Evolutionary conservation across 2,888 invertebrate genomes (phyloP), one percentile per base, ranked within the genome.

Genomic region (Oegoconia quadripuncta): DNA sequence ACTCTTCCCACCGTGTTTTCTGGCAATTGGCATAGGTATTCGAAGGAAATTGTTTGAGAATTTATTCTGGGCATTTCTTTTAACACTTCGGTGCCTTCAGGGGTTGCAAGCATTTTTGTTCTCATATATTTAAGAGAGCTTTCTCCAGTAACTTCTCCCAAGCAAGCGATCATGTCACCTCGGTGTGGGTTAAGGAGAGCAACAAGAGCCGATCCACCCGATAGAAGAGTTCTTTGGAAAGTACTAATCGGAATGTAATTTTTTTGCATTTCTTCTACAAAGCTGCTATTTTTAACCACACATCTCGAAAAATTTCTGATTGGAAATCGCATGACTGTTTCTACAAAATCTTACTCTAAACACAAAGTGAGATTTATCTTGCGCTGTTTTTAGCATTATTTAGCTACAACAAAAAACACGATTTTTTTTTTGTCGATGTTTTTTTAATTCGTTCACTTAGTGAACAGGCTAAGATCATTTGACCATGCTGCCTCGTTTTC

Each of bases 91-190:
- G 76, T 73, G 1, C 98, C 98, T 79, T 97, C 96, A 2, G 89
- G 72, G 38, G 93, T 93, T 30, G 88, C 79, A 47, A 90, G 75
- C 97, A 99, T 97, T 69, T 91, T 90, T 27, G 87, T 71, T 36
- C 90, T 87, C 80, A 98, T 95, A 56, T 91, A 88, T 45, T 86
- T 84, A 3, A 97, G 84, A 2, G 97, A 94, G 30, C 68, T 70
- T 48, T 88, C 84, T 2, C 92, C 97, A 7, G 97, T 96, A 0
- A 97, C 95, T 86, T 99, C 98, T 1, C 97, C 97, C 53, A 98
- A 89, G 50, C 96, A 95, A 14, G 98, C 97, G 52, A 99, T 95
- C 96, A 97, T 97, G 69, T 99, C 98, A 12, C 91, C 94, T 45
- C 95, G 86, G 40, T 75, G 64, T 5, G 99, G 99, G 82, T 97